A percentile compares a stretch with the other conserved stretches of the same genome.
Conservation (phyloP, 2,113 vertebrate species). For the Campylomormyrus tamandua region DNA sequence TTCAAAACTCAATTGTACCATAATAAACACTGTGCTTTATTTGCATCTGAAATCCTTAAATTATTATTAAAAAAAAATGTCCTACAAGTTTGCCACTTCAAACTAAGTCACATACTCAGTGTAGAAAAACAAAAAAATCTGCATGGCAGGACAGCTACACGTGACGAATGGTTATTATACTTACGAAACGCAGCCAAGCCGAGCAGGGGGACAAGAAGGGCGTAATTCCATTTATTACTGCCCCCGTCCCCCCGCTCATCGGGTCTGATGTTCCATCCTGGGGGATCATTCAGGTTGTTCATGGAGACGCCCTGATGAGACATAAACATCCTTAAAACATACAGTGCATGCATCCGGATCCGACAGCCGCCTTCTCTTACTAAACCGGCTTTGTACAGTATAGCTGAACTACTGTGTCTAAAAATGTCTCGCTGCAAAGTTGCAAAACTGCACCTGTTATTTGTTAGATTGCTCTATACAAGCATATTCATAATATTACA, state of each 20-base stretch:
- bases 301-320: constrained; percentile 51
- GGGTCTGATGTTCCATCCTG: constrained; percentile 67
- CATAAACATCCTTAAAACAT: background rate
- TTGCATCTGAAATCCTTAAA: background rate
- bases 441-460: background rate
- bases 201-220: constrained; percentile 71
- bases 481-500: background rate
- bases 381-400: background rate
- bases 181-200: constrained; percentile 75
- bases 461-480: background rate
- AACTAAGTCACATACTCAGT: background rate
- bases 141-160: background rate
- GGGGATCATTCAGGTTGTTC: constrained; percentile 75
- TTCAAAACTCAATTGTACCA: background rate
- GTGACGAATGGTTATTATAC: constrained; percentile 31
- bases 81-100: background rate
- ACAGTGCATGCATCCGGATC: background rate
- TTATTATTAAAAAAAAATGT: background rate
- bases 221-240: constrained; percentile 78
- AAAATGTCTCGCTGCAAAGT: background rate
- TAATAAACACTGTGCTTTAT: background rate
- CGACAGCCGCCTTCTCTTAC: background rate
- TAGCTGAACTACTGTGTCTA: background rate
- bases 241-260: constrained; percentile 51
- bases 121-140: background rate